Evolutionary conservation across 2,797 vertebrate species (phyloP).

Genomic region (Microhierax caerulescens): DNA sequence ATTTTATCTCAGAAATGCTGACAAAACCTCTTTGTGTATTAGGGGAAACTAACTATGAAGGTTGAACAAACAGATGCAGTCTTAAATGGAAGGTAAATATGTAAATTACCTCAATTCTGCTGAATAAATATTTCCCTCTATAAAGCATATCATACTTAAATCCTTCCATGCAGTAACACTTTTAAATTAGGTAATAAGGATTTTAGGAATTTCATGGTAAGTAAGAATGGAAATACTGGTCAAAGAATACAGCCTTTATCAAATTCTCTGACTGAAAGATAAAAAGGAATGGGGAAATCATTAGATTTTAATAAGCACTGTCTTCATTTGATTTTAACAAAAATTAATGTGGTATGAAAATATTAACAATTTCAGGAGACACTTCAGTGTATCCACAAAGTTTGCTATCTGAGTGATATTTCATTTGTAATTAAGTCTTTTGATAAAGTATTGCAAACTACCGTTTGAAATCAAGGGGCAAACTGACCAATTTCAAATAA

Average conservation of each 20-base stretch:
- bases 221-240: slow-evolving; percentile 57
- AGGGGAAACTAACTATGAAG: not conserved
- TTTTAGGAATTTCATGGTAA: slow-evolving; percentile 55
- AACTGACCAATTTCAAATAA: not conserved
- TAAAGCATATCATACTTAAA: slow-evolving; percentile 25
- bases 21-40: not conserved
- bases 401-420: not conserved
- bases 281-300: slow-evolving; percentile 56
- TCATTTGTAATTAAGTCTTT: not conserved
- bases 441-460: not conserved
- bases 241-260: slow-evolving; percentile 47
- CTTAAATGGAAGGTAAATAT: not conserved
- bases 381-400: not conserved
- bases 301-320: slow-evolving; percentile 54
- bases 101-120: not conserved
- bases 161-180: slow-evolving; percentile 25
- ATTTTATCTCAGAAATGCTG: not conserved
- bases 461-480: not conserved
- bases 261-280: slow-evolving; percentile 56
- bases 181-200: slow-evolving; percentile 60
- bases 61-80: not conserved
- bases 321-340: slow-evolving; percentile 42
- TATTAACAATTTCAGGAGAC: slow-evolving; percentile 41
- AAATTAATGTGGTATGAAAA: slow-evolving; percentile 5
- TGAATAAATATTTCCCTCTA: slow-evolving; percentile 5